Conservation (phyloP, 2,113 vertebrate genomes). For the Columba janthina region DNA sequence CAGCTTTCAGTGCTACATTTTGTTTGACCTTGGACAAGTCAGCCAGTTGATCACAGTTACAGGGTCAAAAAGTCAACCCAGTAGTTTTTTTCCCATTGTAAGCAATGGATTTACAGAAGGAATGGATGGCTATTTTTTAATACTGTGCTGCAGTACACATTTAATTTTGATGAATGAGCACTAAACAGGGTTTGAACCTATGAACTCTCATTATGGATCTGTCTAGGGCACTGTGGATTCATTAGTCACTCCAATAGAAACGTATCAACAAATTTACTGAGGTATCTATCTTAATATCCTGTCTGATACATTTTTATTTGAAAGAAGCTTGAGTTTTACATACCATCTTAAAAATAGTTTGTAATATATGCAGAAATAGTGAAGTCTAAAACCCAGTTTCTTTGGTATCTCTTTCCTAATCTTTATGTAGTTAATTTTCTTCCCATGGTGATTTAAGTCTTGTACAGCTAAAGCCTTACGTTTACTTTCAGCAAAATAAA, state of each 20-base stretch:
- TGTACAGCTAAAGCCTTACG: neutral
- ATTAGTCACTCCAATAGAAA: constrained; percentile 66
- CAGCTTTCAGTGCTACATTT: constrained; percentile 23
- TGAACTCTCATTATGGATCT: constrained; percentile 73
- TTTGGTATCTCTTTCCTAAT: neutral
- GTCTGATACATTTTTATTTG: constrained; percentile 16
- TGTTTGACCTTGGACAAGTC: constrained; percentile 46
- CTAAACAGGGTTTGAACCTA: constrained; percentile 63
- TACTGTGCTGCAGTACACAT: constrained; percentile 29
- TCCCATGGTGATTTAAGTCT: neutral
- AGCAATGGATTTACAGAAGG: constrained; percentile 41
- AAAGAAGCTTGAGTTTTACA: constrained; percentile 22
- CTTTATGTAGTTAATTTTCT: neutral
- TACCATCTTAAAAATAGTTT: constrained; percentile 23
- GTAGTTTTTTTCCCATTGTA: constrained; percentile 24
- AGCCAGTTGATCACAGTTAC: constrained; percentile 34
- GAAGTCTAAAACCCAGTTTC: neutral
- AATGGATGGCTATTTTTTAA: constrained; percentile 55
- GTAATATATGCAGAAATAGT: neutral
- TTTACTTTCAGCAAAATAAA: neutral
- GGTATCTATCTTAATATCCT: constrained; percentile 48
- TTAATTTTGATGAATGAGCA: constrained; percentile 72
- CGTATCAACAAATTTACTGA: constrained; percentile 61
- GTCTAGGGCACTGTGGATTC: constrained; percentile 64
- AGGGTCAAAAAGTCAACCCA: constrained; percentile 38